Evolutionary conservation across 2,113 vertebrate genomes (phyloP).

Genomic region (Dipodomys ordii): DNA sequence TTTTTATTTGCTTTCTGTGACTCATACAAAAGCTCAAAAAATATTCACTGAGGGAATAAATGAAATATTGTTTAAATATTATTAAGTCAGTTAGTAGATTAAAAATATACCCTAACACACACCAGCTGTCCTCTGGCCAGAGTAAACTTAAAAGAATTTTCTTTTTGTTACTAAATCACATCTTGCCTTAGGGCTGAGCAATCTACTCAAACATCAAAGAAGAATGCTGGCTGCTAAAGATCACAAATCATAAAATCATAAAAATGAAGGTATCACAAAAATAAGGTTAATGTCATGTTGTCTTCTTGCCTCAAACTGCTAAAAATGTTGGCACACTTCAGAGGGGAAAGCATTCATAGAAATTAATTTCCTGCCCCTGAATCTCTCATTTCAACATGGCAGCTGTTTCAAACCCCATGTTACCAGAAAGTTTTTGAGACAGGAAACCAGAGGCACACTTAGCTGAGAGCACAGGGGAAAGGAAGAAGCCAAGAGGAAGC

Average conservation of each 20-base stretch:
- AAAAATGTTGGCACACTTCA: slow-evolving; percentile 23
- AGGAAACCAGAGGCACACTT: slow-evolving; percentile 72
- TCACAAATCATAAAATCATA: slow-evolving; percentile 51
- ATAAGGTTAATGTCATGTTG: slow-evolving; percentile 21
- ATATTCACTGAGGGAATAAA: slow-evolving; percentile 51
- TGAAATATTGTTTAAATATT: not conserved
- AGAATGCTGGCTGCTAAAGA: slow-evolving; percentile 41
- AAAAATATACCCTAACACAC: slow-evolving; percentile 60
- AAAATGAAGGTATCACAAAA: not conserved
- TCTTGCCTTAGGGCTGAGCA: not conserved
- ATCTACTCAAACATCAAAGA: slow-evolving; percentile 41
- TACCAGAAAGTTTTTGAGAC: slow-evolving; percentile 38
- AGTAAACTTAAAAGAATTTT: slow-evolving; percentile 35
- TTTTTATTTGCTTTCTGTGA: slow-evolving; percentile 6
- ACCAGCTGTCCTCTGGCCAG: slow-evolving; percentile 50
- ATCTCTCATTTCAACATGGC: slow-evolving; percentile 32
- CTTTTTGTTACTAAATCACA: slow-evolving; percentile 29
- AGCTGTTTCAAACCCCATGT: slow-evolving; percentile 56
- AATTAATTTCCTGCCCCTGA: slow-evolving; percentile 58
- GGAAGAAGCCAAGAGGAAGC: slow-evolving; percentile 45
- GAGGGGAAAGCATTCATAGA: slow-evolving; percentile 27
- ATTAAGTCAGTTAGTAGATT: slow-evolving; percentile 44
- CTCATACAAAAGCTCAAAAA: not conserved
- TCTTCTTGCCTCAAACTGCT: slow-evolving; percentile 35
- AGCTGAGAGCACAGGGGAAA: not conserved